Percentiles rank a stretch among this genome's conserved stretches.
Evolutionary conservation across 2,888 invertebrate species (phyloP).

Genomic region (Drosophila seclusa): DNA sequence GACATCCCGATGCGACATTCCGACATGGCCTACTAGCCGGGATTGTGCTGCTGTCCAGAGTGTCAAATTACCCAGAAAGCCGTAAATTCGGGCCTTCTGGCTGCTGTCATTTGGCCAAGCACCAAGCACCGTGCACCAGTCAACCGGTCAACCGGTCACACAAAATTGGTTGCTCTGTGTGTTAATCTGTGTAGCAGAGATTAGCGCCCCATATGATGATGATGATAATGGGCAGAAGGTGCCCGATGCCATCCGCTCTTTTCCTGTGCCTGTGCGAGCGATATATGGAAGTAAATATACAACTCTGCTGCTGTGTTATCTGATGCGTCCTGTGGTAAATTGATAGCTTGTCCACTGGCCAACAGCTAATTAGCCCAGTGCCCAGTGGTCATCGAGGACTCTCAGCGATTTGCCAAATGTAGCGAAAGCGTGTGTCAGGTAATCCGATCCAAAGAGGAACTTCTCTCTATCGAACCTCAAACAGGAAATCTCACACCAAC

Average conservation of each 20-base stretch:
- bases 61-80: constrained; percentile 80
- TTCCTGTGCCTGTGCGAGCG: constrained; percentile 14
- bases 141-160: constrained; percentile 48
- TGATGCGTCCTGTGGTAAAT: constrained; percentile 72
- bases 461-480: constrained; percentile 33
- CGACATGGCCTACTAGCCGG: constrained; percentile 23
- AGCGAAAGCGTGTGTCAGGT: constrained; percentile 46
- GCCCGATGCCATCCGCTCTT: constrained; percentile 23
- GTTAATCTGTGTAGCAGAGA: constrained; percentile 79
- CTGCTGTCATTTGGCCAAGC: constrained; percentile 67
- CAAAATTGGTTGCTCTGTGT: constrained; percentile 68
- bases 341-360: constrained; percentile 72
- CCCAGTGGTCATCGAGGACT: constrained; percentile 11
- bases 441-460: constrained; percentile 66
- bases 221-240: constrained; percentile 35
- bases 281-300: constrained; percentile 1
- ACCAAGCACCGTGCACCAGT: constrained; percentile 36
- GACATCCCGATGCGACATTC: constrained; percentile 10
- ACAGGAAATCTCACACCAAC: constrained; percentile 72
- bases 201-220: constrained; percentile 68
- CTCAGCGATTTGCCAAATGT: constrained; percentile 54
- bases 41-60: constrained; percentile 59
- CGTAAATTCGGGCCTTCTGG: constrained; percentile 78
- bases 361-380: constrained; percentile 67
- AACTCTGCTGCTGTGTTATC: constrained; percentile 58